Base-by-base conservation (phyloP, 1,140 invertebrate species). In the Solenopsis fugax region DNA sequence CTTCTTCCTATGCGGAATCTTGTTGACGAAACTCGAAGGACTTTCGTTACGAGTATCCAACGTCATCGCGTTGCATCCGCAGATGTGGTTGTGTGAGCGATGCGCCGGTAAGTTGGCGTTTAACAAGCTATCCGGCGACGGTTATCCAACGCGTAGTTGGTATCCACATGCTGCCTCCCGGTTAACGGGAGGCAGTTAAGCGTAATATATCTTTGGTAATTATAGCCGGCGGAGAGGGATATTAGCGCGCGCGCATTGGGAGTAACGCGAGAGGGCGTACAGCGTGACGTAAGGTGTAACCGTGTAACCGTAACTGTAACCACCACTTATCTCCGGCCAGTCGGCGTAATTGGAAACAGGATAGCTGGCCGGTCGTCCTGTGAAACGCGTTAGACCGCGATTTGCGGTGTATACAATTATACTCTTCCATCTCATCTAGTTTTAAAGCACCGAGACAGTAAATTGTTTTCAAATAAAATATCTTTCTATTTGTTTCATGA, bases 271-370 rank as follows among this genome's bases (percentile, higher is more conserved):
- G 69, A 85, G 77, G 60, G 54, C 82, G 85, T 48, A 34, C 75
- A 73, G 75, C 80, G 89, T 92, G 92, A 92, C 92, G 87, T 92
- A 93, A 91, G 89, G 88, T 80, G 91, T 93, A 92, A 90, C 90
- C 82, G 91, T 93, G 91, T 91, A 89, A 92, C 91, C 88, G 91
- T 93, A 94, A 93, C 92, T 90, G 92, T 93, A 94, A 93, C 93
- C 93, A 91, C 90, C 93, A 93, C 91, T 93, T 92, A 93, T 92
- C 90, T 92, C 88, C 67, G 78, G 89, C 77, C 73, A 88, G 87
- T 87, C 88, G 80, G 75, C 87, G 88, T 94, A 94, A 94, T 94
- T 93, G 92, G 92, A 93, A 93, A 92, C 78, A 52, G 85, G 92
- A 93, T 81, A 91, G 89, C 81, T 52, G 54, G 18, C 24, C 52